These are phyloP conservation scores for Oncorhynchus gorbuscha DNA, from an alignment of 2,113 vertebrate species.

Conservation along the genomic window DNA sequence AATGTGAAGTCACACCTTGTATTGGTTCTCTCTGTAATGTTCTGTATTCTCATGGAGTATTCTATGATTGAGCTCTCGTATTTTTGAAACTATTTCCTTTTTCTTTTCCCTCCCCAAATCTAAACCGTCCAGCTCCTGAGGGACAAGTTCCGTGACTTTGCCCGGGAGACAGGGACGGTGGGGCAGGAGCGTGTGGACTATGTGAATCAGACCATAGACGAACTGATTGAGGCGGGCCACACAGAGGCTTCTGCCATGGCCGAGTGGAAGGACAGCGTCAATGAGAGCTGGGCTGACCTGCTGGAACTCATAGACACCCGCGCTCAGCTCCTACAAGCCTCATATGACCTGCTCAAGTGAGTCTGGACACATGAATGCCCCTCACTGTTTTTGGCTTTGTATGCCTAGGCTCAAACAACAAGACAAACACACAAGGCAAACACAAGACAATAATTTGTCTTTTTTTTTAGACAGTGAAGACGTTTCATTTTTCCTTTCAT, in stretches of 20 bases:
- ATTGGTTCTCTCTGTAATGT: too few species aligned
- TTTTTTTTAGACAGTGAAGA: too few species aligned
- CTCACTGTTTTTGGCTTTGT: too few species aligned
- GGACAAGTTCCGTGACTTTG: conserved; percentile 93
- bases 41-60: too few species aligned
- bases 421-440: too few species aligned
- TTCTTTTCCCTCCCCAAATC: not conserved
- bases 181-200: conserved; percentile 90
- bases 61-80: not conserved
- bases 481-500: too few species aligned
- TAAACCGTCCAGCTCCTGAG: conserved; percentile 78
- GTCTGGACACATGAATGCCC: not conserved
- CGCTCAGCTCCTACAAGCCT: conserved; percentile 86
- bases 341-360: conserved; percentile 87
- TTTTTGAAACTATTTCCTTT: not conserved
- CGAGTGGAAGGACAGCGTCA: conserved; percentile 92
- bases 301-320: conserved; percentile 95
- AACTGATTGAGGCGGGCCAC: conserved; percentile 87
- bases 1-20: not conserved
- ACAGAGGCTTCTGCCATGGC: conserved; percentile 85
- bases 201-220: conserved; percentile 86
- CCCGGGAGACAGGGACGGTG: conserved; percentile 83
- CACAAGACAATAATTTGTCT: too few species aligned
- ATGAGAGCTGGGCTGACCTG: conserved; percentile 95
- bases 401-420: too few species aligned